These are phyloP conservation scores for Lasioglossum leucozonium DNA, from an alignment of 2,888 invertebrate genomes.

Conservation along the genomic window DNA sequence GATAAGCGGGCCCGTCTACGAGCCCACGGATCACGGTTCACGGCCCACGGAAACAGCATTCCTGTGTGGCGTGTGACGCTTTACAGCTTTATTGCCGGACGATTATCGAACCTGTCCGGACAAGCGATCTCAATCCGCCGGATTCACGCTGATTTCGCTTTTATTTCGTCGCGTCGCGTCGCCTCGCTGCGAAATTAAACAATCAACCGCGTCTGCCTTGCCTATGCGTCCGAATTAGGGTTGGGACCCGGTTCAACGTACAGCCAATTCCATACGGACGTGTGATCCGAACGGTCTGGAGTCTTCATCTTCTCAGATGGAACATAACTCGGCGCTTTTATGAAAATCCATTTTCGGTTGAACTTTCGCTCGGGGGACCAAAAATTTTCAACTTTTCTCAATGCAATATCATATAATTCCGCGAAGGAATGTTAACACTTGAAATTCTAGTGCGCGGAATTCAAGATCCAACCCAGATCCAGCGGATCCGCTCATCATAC, in stretches of 20 bases:
- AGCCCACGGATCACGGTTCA: constrained; percentile 50
- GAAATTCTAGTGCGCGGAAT: no score
- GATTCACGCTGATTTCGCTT: constrained; percentile 46
- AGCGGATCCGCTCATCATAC: no score
- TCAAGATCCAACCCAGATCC: no score
- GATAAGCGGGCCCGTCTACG: constrained; percentile 45
- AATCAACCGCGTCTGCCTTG: constrained; percentile 41
- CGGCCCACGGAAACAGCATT: constrained; percentile 65
- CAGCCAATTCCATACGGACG: neutral
- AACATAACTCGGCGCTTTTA: no score
- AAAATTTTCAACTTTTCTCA: no score
- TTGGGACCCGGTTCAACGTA: constrained; percentile 4
- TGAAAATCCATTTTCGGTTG: no score
- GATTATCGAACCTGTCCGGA: constrained; percentile 49
- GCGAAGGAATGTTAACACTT: no score
- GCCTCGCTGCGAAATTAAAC: neutral
- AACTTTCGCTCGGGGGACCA: no score
- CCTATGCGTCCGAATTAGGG: constrained; percentile 27
- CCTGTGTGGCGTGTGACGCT: constrained; percentile 42
- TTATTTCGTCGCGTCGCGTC: constrained; percentile 12
- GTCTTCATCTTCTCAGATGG: no score
- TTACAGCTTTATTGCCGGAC: constrained; percentile 52
- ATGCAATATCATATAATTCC: no score
- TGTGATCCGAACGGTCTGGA: neutral
- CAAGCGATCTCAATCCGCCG: constrained; percentile 27